Base-by-base conservation (phyloP, 2,888 invertebrate species). In the Sepioteuthis lessoniana region DNA sequence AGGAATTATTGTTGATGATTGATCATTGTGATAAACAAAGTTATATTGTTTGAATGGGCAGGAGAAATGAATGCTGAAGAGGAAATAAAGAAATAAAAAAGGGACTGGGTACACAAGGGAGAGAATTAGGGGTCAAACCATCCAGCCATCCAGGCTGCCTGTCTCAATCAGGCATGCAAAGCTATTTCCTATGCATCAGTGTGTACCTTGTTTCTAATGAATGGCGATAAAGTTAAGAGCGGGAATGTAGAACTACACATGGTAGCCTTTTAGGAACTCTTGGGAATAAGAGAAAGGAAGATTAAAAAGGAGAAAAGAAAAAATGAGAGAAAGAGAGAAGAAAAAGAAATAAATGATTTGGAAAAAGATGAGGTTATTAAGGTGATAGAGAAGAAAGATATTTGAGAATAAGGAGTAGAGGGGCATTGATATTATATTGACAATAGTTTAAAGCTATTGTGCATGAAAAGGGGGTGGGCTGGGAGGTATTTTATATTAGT, bases 11-110 rank as follows among this genome's bases (percentile, higher is more conserved):
- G n/a, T 35, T 76, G 76, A 35, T 76, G 76, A 76, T 76, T 76
- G 76, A 76, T 76, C 76, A 76, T 76, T 76, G 76, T 76, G 76
- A 76, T 76, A 76, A 76, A 76, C n/a, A 76, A 76, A 76, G 76
- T 76, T n/a, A n/a, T n/a, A 76, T 76, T 76, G 76, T 76, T 76
- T n/a, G 76, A n/a, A 19, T 76, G n/a, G 76, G 35, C 76, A 76
- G 76, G 35, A 76, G 76, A 76, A 76, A 76, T 76, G n/a, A n/a
- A n/a, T 10, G 76, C n/a, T 76, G n/a, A 76, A 13, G 76, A 35
- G n/a, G 35, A 13, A 76, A 76, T 31, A 76, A 35, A 35, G 47
- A 16, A 16, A 47, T 7, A 19, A 76, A n/a, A 76, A 76, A n/a
- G 31, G 35, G 35, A 76, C n/a, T 0, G 28, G 25, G n/a, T n/a